A percentile compares a stretch with the other conserved stretches of the same genome.
Evolutionary conservation across 2,113 vertebrate species (phyloP).

Genomic region (Gavialis gangeticus): DNA sequence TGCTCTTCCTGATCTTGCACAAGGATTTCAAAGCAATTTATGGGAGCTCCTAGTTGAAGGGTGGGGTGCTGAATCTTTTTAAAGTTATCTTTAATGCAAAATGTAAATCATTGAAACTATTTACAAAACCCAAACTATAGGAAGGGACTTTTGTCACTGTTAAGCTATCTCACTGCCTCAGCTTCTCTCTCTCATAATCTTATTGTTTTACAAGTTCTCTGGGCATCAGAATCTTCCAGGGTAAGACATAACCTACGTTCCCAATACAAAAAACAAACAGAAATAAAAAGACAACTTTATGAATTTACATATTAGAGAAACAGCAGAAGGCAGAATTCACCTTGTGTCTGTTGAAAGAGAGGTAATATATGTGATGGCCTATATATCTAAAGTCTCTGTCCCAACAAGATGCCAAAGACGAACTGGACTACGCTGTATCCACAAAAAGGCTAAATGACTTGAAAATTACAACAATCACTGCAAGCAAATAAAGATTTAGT

Average conservation of each 20-base stretch:
- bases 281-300: neutral
- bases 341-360: neutral
- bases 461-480: neutral
- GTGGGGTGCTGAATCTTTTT: neutral
- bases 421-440: neutral
- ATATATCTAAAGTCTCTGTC: neutral
- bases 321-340: neutral
- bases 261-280: neutral
- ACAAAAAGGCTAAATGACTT: neutral
- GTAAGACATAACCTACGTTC: neutral
- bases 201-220: neutral
- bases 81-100: neutral
- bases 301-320: neutral
- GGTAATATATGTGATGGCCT: neutral
- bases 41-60: neutral
- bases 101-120: neutral
- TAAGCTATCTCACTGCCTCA: neutral
- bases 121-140: neutral
- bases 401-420: neutral
- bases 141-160: no score
- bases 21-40: neutral
- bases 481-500: neutral
- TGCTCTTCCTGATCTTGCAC: neutral
- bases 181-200: neutral
- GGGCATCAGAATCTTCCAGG: neutral